Conservation (phyloP, 2,797 vertebrate genomes). For the Coreius guichenoti region DNA sequence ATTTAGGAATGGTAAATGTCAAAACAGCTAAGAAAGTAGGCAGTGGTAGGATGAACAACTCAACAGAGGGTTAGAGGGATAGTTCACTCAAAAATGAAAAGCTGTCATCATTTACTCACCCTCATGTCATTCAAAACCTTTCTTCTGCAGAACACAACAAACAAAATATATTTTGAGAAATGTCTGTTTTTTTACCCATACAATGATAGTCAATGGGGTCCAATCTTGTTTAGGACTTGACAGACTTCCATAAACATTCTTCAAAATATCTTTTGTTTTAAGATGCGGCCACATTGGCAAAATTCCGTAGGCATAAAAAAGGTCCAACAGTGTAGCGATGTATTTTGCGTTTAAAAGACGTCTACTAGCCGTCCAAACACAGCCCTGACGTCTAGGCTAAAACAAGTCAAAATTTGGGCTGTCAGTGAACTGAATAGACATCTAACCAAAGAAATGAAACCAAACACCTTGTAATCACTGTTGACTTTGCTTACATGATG, state of each 20-base stretch:
- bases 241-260: background rate
- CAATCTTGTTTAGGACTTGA: background rate
- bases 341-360: background rate
- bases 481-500: too few relatives aligned
- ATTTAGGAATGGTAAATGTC: background rate
- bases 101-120: background rate
- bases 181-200: background rate
- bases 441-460: too few relatives aligned
- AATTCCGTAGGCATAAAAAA: background rate
- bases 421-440: too few relatives aligned
- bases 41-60: background rate
- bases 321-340: background rate
- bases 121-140: background rate
- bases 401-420: too few relatives aligned
- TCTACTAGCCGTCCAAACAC: too few relatives aligned
- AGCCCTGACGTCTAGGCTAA: too few relatives aligned
- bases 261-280: background rate
- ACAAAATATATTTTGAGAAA: background rate
- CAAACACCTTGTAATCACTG: too few relatives aligned
- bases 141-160: background rate
- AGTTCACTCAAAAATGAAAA: background rate
- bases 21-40: background rate
- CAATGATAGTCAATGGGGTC: background rate
- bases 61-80: background rate
- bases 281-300: background rate